phyloP scores from a whole-genome alignment of 2,113 vertebrate species.

The Microcebus jonahi region DNA sequence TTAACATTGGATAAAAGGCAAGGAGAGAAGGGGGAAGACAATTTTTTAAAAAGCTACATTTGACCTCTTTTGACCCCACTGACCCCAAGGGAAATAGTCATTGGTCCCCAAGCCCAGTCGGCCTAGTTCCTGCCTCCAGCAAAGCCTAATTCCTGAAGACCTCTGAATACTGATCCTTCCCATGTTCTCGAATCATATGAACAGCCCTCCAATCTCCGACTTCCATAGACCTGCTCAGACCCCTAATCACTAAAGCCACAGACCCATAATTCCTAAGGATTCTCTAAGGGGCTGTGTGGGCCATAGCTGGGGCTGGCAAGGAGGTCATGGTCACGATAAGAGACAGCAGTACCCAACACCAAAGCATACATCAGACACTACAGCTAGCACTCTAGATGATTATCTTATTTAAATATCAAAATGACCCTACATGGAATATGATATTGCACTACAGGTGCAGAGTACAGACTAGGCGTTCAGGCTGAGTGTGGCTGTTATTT shows the following conservation, averaged over 20 bases:
- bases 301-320: not conserved
- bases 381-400: conserved; percentile 2
- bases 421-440: not conserved
- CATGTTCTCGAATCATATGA: too few species aligned
- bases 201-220: too few species aligned
- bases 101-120: not conserved
- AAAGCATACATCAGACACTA: not conserved
- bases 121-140: not conserved
- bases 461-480: not conserved
- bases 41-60: not conserved
- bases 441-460: not conserved
- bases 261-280: too few species aligned
- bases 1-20: not conserved
- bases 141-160: too few species aligned
- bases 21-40: not conserved
- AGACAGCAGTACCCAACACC: not conserved
- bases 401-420: conserved; percentile 56
- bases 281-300: not conserved
- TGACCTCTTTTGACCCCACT: not conserved
- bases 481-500: not conserved
- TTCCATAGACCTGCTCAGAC: too few species aligned
- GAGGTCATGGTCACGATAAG: not conserved
- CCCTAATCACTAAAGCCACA: too few species aligned
- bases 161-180: too few species aligned
- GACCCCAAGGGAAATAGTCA: not conserved